phyloP scores from a whole-genome alignment of 2,113 vertebrate genomes.

The Brienomyrus longianalis region DNA sequence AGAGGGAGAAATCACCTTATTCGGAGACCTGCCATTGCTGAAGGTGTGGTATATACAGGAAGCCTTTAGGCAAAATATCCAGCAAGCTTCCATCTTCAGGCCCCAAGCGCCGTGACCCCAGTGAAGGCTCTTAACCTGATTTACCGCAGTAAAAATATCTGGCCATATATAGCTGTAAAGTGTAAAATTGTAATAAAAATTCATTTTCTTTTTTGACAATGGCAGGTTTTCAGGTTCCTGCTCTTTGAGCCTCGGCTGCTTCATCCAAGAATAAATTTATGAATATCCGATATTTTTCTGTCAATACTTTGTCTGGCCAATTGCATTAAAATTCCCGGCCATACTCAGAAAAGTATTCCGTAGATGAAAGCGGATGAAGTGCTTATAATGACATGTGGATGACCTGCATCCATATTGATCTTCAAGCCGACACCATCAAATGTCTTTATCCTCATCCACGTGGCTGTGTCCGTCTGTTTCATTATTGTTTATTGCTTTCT shows the following conservation, averaged over 20 bases:
- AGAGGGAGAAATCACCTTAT: not conserved
- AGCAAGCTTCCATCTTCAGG: not conserved
- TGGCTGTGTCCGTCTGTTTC: not conserved
- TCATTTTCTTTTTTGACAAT: not conserved
- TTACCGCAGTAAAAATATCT: not conserved
- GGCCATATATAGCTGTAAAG: not conserved
- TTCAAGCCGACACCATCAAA: not conserved
- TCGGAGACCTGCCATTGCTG: not conserved
- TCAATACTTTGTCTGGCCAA: constrained; percentile 1
- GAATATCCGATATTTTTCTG: not conserved
- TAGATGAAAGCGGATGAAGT: not conserved
- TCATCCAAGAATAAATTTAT: not conserved
- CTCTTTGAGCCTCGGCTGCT: not conserved
- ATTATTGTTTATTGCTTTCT: not conserved
- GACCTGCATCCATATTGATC: not conserved
- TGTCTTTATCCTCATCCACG: not conserved
- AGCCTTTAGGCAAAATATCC: not conserved
- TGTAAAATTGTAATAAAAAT: not conserved
- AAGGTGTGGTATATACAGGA: not conserved
- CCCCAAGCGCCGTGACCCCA: not conserved
- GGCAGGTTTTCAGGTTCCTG: not conserved
- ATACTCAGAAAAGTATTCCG: not conserved
- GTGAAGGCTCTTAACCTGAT: not conserved
- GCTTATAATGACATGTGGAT: not conserved
- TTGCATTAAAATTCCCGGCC: not conserved